These are phyloP conservation scores for Podargus strigoides DNA, from an alignment of 2,797 vertebrate species.

Conservation along the genomic window DNA sequence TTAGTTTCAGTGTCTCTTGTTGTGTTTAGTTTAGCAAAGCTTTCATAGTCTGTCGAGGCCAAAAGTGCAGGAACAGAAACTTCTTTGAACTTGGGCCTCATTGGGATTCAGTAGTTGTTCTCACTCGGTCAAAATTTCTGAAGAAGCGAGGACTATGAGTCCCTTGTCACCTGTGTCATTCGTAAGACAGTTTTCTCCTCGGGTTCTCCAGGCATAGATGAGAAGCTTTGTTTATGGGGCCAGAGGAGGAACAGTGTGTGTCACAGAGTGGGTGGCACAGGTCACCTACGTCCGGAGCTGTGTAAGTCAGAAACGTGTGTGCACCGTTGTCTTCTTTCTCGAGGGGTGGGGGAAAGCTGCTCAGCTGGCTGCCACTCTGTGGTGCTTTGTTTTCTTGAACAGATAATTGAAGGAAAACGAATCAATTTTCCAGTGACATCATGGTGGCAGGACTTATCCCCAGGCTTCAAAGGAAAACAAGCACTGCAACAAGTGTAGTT, in stretches of 20 bases:
- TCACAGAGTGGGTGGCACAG: not conserved
- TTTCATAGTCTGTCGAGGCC: constrained; percentile 22
- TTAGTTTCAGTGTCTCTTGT: constrained; percentile 39
- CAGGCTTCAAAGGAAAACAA: not conserved
- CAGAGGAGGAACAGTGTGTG: accelerated
- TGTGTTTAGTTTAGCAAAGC: constrained; percentile 37
- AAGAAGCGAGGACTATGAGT: not conserved
- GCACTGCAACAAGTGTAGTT: not conserved
- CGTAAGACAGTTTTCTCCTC: not conserved
- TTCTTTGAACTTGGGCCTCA: constrained; percentile 64
- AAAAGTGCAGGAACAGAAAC: constrained; percentile 30
- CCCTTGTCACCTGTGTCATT: not conserved
- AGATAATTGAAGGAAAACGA: not conserved
- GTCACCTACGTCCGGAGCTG: accelerated
- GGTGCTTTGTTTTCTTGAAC: not conserved
- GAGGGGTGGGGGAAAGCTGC: not conserved
- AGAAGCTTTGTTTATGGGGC: not conserved
- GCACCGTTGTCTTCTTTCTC: not conserved
- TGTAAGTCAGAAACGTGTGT: accelerated
- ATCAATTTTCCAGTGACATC: not conserved
- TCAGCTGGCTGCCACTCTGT: not conserved
- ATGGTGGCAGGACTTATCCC: not conserved
- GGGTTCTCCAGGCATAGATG: not conserved
- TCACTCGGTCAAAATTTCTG: not conserved
- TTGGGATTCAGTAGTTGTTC: not conserved